Percentiles rank a stretch among this genome's conserved stretches.
phyloP scores from a whole-genome alignment of 2,888 invertebrate genomes.

The Athalia cordata region DNA sequence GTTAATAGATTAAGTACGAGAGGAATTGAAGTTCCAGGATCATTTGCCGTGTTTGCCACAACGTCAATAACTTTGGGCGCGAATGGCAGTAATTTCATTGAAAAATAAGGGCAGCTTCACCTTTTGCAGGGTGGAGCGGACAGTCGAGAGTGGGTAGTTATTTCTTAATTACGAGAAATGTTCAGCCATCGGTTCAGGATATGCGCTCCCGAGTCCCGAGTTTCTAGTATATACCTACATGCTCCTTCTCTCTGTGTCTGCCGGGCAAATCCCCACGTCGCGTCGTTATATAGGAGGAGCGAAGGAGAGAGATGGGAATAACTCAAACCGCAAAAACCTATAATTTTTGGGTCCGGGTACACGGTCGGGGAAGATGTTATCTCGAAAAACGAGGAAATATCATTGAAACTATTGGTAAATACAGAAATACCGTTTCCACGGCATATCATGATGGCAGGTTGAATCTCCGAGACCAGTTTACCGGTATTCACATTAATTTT shows the following conservation, averaged over 20 bases:
- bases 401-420: conserved; percentile 67
- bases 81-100: background rate
- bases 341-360: conserved; percentile 63
- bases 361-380: conserved; percentile 64
- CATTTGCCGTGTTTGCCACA: too few relatives aligned
- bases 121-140: background rate
- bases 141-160: background rate
- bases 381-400: conserved; percentile 61
- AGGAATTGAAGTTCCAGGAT: too few relatives aligned
- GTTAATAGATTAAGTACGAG: too few relatives aligned
- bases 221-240: conserved; percentile 44
- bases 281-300: conserved; percentile 52
- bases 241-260: conserved; percentile 31
- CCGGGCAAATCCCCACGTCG: conserved; percentile 20
- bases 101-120: background rate
- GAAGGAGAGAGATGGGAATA: conserved; percentile 53
- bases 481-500: conserved; percentile 65
- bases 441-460: conserved; percentile 45
- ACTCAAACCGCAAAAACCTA: conserved; percentile 71
- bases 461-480: conserved; percentile 58
- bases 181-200: conserved; percentile 12
- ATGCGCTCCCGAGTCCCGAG: conserved; percentile 9
- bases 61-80: too few relatives aligned
- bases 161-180: conserved; percentile 29
- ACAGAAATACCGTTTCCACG: conserved; percentile 63